phyloP scores from a whole-genome alignment of 2,113 vertebrate species.

The Empidonax alnorum region DNA sequence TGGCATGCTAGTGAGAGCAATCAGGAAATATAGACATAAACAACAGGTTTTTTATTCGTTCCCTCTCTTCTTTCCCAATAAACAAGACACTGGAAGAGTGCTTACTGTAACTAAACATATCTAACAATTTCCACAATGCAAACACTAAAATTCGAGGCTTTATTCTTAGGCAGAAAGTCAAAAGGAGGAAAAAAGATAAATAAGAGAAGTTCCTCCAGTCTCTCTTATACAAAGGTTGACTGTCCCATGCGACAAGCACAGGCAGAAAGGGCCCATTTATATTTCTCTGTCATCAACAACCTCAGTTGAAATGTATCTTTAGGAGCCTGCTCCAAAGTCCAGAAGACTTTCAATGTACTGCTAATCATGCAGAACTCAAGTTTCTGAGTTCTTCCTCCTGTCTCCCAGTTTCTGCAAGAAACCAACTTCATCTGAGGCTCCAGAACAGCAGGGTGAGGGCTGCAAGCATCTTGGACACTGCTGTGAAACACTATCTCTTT shows the following conservation, averaged over 20 bases:
- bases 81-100: background rate
- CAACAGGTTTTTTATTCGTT: background rate
- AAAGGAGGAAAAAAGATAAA: background rate
- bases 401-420: background rate
- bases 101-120: background rate
- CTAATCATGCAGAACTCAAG: background rate
- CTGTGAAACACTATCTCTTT: background rate
- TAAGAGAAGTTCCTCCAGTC: background rate
- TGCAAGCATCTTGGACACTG: background rate
- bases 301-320: conserved; percentile 25
- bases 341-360: background rate
- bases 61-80: background rate
- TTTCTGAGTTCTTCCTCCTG: background rate
- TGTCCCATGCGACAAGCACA: background rate
- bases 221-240: background rate
- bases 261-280: conserved; percentile 49
- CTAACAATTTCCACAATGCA: background rate
- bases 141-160: background rate
- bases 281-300: conserved; percentile 22
- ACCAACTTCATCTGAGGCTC: background rate
- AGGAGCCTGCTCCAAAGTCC: background rate
- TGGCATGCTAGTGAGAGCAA: background rate
- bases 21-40: background rate
- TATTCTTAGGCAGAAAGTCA: background rate
- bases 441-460: accelerated